These are phyloP conservation scores for Meliscaeva auricollis DNA, from an alignment of 2,888 invertebrate genomes.

Conservation along the genomic window DNA sequence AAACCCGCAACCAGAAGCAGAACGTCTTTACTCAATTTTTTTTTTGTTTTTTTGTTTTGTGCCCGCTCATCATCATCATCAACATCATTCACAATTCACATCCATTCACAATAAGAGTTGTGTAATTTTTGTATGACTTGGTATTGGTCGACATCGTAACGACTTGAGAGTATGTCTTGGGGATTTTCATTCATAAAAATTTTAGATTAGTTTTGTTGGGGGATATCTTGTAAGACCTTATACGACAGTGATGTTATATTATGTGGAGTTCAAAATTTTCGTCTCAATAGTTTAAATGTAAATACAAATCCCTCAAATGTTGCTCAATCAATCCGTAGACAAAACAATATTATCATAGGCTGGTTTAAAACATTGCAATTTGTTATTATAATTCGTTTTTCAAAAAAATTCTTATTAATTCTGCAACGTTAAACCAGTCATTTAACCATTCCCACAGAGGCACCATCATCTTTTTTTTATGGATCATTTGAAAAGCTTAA, in stretches of 20 bases:
- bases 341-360: too few species aligned
- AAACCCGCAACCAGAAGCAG: slow-evolving; percentile 41
- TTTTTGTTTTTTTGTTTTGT: slow-evolving; percentile 55
- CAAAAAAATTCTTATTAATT: too few species aligned
- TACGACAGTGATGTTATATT: slow-evolving; percentile 19
- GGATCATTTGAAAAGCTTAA: too few species aligned
- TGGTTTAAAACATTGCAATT: too few species aligned
- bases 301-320: too few species aligned
- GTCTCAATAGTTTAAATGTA: too few species aligned
- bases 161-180: slow-evolving; percentile 17
- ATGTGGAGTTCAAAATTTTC: too few species aligned
- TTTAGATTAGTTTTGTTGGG: slow-evolving; percentile 30
- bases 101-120: slow-evolving; percentile 54
- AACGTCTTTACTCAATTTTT: slow-evolving; percentile 65
- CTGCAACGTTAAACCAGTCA: too few species aligned
- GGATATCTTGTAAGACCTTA: slow-evolving; percentile 34
- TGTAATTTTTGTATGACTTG: slow-evolving; percentile 16
- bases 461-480: too few species aligned
- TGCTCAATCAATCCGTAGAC: too few species aligned
- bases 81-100: slow-evolving; percentile 48
- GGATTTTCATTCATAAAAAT: slow-evolving; percentile 36
- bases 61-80: slow-evolving; percentile 27
- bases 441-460: too few species aligned
- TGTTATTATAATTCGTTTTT: too few species aligned
- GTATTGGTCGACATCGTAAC: slow-evolving; percentile 2